Base-by-base conservation (phyloP, 64 coral and sea anemone genomes). In the Actinia tenebrosa region DNA sequence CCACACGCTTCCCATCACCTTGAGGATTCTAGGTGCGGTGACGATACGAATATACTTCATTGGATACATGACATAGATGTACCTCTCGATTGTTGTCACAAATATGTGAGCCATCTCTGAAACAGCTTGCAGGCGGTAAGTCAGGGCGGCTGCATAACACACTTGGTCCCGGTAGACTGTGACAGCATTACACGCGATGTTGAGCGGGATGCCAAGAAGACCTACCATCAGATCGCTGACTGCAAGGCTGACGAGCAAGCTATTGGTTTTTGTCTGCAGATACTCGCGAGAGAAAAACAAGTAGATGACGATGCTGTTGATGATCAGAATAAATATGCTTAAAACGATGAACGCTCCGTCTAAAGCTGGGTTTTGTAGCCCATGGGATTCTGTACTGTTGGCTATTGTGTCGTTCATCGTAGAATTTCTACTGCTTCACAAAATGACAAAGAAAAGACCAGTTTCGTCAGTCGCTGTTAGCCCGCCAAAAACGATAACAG, bases 1-100 rank as follows among this genome's bases (percentile, higher is more conserved):
- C 94, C 94, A 97, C 7, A 97, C 84, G 5, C 84, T 23, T 15
- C 83, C 64, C n/a, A 97, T 90, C 2, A 93, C 66, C 37, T 79
- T 93, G 18, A 97, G 88, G 0, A 97, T n/a, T 10, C 94, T 69
- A 1, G 85, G 80, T 2, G 84, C 94, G 4, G 94, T 97, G 45
- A 97, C 94, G 88, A 97, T 97, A 11, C 91, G 91, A 0, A 97
- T 97, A 78, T 97, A 97, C 86, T 97, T 97, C 94, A 97, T 97
- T 1, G 94, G 94, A 23, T 93, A 97, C 88, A 97, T 90, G 1
- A 97, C 94, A 77, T 97, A 97, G 20, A 97, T 97, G 52, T 97
- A 97, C 16, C 94, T 78, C 53, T 97, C 94, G 2, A 97, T 37
- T 3, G 94, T 97, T 0, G 91, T 84, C 3, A 93, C 85, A 19